phyloP scores from a whole-genome alignment of 1,140 invertebrate species.

The Scaptomyza montana region DNA sequence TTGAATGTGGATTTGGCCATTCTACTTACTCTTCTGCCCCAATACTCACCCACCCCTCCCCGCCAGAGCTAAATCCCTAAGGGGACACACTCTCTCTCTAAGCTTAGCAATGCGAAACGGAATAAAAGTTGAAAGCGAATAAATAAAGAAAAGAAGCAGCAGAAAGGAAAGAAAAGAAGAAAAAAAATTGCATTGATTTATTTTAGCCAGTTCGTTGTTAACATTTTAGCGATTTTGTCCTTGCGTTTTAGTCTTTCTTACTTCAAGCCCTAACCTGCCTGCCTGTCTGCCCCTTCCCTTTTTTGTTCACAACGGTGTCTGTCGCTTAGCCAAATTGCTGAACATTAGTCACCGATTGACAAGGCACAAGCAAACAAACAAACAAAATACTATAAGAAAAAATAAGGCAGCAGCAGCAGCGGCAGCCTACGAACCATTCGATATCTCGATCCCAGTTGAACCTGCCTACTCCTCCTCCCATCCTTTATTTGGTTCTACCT shows the following conservation, averaged over 20 bases:
- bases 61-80: conserved; percentile 23
- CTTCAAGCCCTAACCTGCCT: background rate
- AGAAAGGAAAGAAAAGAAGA: background rate
- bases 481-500: conserved; percentile 18
- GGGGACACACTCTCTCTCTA: conserved; percentile 20
- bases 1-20: conserved; percentile 69
- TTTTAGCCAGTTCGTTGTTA: conserved; percentile 79
- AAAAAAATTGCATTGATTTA: conserved; percentile 76
- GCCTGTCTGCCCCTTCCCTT: background rate
- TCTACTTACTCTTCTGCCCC: conserved; percentile 4
- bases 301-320: conserved; percentile 40
- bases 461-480: background rate
- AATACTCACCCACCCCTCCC: background rate
- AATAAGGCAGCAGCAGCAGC: conserved; percentile 10
- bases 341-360: conserved; percentile 82
- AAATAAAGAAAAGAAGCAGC: conserved; percentile 49
- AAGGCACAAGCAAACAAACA: conserved; percentile 42
- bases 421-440: conserved; percentile 35
- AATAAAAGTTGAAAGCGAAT: conserved; percentile 77
- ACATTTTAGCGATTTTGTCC: conserved; percentile 82
- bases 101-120: conserved; percentile 32
- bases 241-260: conserved; percentile 61
- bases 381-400: conserved; percentile 1
- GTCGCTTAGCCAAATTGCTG: conserved; percentile 81
- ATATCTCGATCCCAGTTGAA: conserved; percentile 7